phyloP scores from a whole-genome alignment of 2,113 vertebrate species.

The Pica pica region DNA sequence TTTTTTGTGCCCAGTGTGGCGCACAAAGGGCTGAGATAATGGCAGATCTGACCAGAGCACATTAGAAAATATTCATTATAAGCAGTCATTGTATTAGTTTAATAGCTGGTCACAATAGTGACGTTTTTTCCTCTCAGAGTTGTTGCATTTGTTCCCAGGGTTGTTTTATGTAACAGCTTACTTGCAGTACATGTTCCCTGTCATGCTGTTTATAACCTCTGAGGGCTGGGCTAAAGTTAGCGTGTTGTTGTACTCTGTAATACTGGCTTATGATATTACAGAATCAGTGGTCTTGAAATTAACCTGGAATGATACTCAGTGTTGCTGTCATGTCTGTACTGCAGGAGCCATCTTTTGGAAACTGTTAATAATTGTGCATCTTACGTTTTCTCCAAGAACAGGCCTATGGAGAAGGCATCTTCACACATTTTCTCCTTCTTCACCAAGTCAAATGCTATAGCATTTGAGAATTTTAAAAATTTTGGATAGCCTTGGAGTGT shows the following conservation, averaged over 20 bases:
- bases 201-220: neutral
- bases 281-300: neutral
- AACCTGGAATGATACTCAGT: neutral
- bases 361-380: neutral
- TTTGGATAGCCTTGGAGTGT: neutral
- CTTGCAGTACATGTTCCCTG: neutral
- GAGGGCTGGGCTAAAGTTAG: neutral
- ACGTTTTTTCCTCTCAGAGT: neutral
- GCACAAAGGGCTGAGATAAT: neutral
- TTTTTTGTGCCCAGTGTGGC: neutral
- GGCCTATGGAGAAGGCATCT: neutral
- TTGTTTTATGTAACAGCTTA: neutral
- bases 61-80: neutral
- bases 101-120: neutral
- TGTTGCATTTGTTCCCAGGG: neutral
- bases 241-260: neutral
- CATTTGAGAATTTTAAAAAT: neutral
- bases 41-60: neutral
- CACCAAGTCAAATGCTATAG: neutral
- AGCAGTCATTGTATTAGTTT: neutral
- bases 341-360: neutral
- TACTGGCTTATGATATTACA: neutral
- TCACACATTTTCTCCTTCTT: neutral
- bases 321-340: neutral
- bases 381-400: neutral